phyloP scores from a whole-genome alignment of 1,140 invertebrate species.

The Pygmarrhopalites habei region DNA sequence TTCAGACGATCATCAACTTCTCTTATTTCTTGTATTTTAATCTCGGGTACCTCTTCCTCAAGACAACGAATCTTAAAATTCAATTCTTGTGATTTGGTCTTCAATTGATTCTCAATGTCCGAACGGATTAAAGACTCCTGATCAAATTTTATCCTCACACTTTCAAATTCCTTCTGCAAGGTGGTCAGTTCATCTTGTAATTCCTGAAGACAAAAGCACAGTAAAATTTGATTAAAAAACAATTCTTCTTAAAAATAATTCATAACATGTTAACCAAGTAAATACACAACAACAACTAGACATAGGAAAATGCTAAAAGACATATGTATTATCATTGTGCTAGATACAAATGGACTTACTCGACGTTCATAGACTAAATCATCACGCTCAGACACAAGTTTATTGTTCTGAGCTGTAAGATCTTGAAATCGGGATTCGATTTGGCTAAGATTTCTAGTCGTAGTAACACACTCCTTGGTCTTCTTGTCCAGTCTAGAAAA shows the following conservation, averaged over 20 bases:
- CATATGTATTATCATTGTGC: too few species aligned
- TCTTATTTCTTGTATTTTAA: too few species aligned
- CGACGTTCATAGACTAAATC: slow-evolving; percentile 66
- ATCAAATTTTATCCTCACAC: slow-evolving; percentile 75
- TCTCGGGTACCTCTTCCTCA: slow-evolving; percentile 82
- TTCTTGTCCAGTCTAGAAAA: slow-evolving; percentile 68
- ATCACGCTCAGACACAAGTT: slow-evolving; percentile 71
- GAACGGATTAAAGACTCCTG: slow-evolving; percentile 84
- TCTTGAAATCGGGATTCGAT: too few species aligned
- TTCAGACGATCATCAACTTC: too few species aligned
- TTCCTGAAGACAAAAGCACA: slow-evolving; percentile 57
- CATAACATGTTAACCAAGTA: too few species aligned
- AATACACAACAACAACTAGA: too few species aligned
- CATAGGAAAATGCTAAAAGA: too few species aligned
- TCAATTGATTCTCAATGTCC: slow-evolving; percentile 86
- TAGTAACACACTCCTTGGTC: slow-evolving; percentile 64
- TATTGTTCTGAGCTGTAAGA: too few species aligned
- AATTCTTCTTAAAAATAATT: too few species aligned
- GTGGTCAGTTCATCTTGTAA: slow-evolving; percentile 67
- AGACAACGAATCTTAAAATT: slow-evolving; percentile 70
- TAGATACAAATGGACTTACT: too few species aligned
- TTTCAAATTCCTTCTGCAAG: slow-evolving; percentile 64
- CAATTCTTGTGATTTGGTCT: slow-evolving; percentile 83
- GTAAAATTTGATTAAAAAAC: too few species aligned
- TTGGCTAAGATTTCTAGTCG: slow-evolving; percentile 61